Evolutionary conservation across 2,797 vertebrate genomes (phyloP).

Genomic region (Manis crassicaudata): DNA sequence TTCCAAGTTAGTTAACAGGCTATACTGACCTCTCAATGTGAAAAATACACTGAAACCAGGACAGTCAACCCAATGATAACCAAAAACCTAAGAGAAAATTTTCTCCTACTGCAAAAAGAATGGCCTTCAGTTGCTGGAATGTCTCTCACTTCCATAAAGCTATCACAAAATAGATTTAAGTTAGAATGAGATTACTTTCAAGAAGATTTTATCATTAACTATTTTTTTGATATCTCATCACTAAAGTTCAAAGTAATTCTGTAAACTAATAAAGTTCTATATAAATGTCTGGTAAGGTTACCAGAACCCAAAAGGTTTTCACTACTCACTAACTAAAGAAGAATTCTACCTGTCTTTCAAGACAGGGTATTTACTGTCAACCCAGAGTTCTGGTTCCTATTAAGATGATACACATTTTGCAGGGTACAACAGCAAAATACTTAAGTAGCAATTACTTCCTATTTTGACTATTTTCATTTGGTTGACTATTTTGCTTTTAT

Average conservation of each 20-base stretch:
- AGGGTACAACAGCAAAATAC: background rate
- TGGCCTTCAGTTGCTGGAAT: background rate
- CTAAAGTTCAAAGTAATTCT: background rate
- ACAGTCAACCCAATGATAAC: background rate
- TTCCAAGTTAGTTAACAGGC: background rate
- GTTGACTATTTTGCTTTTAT: background rate
- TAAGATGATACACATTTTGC: background rate
- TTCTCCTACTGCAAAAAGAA: background rate
- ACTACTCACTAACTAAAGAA: background rate
- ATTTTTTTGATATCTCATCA: background rate
- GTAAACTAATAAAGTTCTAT: background rate
- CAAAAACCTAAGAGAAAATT: background rate
- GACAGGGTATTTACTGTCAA: background rate
- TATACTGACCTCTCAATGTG: background rate
- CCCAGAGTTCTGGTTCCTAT: background rate
- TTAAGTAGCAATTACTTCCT: background rate
- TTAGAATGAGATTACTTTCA: background rate
- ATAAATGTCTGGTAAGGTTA: background rate
- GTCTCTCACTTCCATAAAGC: background rate
- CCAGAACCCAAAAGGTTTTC: background rate
- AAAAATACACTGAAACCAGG: background rate
- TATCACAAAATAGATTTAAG: background rate
- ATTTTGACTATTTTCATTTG: background rate
- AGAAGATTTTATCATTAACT: constrained; percentile 15
- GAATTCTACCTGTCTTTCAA: background rate